Percentiles rank a stretch among this genome's conserved stretches.
phyloP scores from a whole-genome alignment of 2,888 invertebrate genomes.

The Gastrophysa polygoni region DNA sequence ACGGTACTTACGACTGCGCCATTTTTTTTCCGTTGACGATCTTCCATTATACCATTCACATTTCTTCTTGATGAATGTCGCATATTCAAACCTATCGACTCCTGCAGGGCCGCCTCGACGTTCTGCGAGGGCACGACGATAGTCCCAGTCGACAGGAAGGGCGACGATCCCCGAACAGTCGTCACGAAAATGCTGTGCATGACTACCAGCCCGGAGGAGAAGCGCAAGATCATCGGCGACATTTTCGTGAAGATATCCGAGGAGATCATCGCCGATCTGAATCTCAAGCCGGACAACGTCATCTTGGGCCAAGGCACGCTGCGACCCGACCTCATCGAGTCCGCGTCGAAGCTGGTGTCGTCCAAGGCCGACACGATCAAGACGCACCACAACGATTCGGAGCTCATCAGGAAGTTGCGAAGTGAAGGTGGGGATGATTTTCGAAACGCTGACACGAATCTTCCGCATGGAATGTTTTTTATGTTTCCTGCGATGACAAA shows the following conservation, averaged over 20 bases:
- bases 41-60: no score
- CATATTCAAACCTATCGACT: no score
- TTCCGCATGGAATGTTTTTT: no score
- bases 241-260: constrained; percentile 95
- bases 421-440: constrained; percentile 62
- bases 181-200: constrained; percentile 85
- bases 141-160: constrained; percentile 60
- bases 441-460: neutral
- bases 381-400: constrained; percentile 99
- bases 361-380: constrained; percentile 94
- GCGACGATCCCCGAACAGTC: constrained; percentile 61
- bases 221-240: constrained; percentile 98
- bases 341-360: constrained; percentile 83
- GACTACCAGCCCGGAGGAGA: constrained; percentile 93
- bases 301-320: constrained; percentile 93
- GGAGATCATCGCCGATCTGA: constrained; percentile 85
- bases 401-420: constrained; percentile 79
- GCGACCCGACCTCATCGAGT: constrained; percentile 97
- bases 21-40: no score
- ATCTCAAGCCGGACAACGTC: constrained; percentile 90
- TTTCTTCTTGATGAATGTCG: no score
- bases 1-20: no score
- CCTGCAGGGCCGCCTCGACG: constrained; percentile 64
- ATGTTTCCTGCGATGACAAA: no score
- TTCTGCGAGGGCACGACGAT: constrained; percentile 84